Base-by-base conservation (phyloP, 2,797 vertebrate species). In the Alauda arvensis region DNA sequence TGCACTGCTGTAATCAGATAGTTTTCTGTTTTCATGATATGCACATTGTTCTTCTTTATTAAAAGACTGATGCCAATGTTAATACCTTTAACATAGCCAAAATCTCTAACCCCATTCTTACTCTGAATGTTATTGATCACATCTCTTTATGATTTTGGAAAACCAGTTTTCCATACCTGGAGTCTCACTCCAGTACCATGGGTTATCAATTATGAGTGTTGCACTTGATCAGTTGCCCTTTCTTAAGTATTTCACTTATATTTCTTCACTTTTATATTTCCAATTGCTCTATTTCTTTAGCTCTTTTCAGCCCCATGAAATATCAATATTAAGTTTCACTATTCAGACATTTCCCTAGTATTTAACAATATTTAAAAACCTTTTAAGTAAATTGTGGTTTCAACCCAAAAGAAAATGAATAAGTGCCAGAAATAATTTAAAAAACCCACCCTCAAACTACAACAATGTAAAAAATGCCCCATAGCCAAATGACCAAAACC, bases 361-460 rank as follows among this genome's bases (percentile, higher is more conserved):
- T 61, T 87, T 45, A 62, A 29, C 5, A 51, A 26, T 46, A 71
- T 71, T 63, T 14, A 48, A 7, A 6, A 6, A 72, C 12, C 25
- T 62, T 12, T 39, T 55, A 66, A 46, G 28, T 49, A 82, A 76
- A 39, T 49, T 71, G 11, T 37, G 2, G 25, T 57, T 79, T 78
- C 18, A 59, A 72, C 3, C 2, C 21, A 60, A 61, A 82, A 7
- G 4, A 76, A 75, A 77, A 52, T 12, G 8, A 81, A 8, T 11
- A 59, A 42, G 10, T n/a, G 14, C 1, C 14, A 79, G 57, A 68
- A 45, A 25, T 28, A 15, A 31, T 11, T 6, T 43, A 71, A 34
- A 62, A 40, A 51, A 2, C 0, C 2, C 4, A 11, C 4, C 0
- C 3, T 2, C 5, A n/a, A 80, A 43, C 1, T 3, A 68, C 48